Evolutionary conservation across 2,888 invertebrate genomes (phyloP).

Genomic region (Anarsia innoxiella): DNA sequence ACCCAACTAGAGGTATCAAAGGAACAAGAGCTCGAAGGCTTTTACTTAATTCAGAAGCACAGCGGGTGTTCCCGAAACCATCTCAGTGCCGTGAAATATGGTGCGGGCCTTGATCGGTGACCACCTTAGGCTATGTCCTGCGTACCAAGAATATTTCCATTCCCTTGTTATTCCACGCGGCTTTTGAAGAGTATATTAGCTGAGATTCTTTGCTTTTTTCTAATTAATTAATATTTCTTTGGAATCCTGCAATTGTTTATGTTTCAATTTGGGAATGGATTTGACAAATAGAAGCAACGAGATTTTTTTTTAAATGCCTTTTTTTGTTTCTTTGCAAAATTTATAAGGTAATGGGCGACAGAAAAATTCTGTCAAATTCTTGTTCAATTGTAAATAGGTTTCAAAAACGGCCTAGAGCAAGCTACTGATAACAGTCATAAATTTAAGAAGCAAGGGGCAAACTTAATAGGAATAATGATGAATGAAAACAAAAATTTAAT

Average conservation of each 20-base stretch:
- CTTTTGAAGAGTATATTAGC: slow-evolving; percentile 34
- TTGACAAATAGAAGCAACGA: no score
- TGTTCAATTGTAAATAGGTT: no score
- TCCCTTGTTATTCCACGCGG: slow-evolving; percentile 34
- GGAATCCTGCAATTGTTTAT: not conserved
- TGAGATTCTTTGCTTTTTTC: slow-evolving; percentile 19
- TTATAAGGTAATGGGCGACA: not conserved
- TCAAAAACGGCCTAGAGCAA: no score
- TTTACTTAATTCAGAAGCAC: slow-evolving; percentile 84
- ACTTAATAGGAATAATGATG: not conserved
- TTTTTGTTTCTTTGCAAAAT: not conserved
- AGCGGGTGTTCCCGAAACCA: slow-evolving; percentile 78
- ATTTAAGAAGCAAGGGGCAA: not conserved
- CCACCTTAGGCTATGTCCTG: slow-evolving; percentile 61
- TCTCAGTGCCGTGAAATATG: slow-evolving; percentile 68
- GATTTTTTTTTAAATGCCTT: not conserved
- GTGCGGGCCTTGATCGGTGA: slow-evolving; percentile 45
- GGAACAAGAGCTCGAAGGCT: slow-evolving; percentile 80
- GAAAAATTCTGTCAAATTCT: no score
- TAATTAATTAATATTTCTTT: no score
- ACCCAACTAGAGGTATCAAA: slow-evolving; percentile 60
- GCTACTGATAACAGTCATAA: no score
- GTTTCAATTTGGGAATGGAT: not conserved
- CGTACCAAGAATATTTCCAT: slow-evolving; percentile 55
- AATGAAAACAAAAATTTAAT: not conserved